Evolutionary conservation across 2,797 vertebrate genomes (phyloP).

Genomic region (Parotocinclus haroldoi): DNA sequence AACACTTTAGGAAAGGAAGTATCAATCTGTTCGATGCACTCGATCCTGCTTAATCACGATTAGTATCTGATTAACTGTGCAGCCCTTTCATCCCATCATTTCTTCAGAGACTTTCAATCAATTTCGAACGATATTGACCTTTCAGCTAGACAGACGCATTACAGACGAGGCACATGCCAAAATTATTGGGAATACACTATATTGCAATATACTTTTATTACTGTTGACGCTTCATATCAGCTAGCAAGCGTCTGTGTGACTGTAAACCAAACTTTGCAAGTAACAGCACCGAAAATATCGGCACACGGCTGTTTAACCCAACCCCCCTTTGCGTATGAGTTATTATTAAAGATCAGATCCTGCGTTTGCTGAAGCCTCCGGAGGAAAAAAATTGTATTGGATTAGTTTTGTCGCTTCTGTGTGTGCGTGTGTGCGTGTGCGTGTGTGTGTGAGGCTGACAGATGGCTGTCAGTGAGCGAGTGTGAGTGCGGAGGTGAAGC

Average conservation of each 20-base stretch:
- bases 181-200: no score
- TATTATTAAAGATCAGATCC: not conserved
- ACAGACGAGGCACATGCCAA: no score
- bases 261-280: not conserved
- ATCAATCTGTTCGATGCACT: no score
- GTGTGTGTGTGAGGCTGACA: constrained; percentile 13
- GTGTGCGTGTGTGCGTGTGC: not conserved
- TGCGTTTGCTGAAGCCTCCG: not conserved
- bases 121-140: no score
- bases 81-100: no score
- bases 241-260: not conserved
- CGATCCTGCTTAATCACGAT: no score
- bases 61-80: no score
- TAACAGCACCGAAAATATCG: not conserved
- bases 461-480: constrained; percentile 29
- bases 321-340: not conserved
- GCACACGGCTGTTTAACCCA: not conserved
- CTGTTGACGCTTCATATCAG: no score
- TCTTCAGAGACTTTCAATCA: no score
- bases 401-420: constrained; percentile 9
- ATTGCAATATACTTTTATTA: no score
- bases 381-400: constrained; percentile 20
- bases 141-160: no score
- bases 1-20: no score
- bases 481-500: constrained; percentile 14